These are phyloP conservation scores for Beaufortia kweichowensis DNA, from an alignment of 2,113 vertebrate genomes.

Conservation along the genomic window DNA sequence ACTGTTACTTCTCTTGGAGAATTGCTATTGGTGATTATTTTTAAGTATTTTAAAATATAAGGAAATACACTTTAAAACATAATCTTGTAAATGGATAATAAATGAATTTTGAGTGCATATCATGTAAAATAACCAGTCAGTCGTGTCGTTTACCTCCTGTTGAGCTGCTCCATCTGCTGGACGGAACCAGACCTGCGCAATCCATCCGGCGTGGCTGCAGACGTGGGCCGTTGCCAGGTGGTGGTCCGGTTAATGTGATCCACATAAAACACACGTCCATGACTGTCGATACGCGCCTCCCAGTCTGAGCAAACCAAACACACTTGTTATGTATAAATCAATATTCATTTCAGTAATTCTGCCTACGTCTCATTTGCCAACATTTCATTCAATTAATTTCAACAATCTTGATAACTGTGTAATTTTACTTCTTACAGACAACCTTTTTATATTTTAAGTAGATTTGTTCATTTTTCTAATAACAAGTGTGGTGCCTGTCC, in stretches of 20 bases:
- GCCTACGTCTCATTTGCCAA: too few species aligned
- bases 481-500: too few species aligned
- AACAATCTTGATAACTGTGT: too few species aligned
- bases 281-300: conserved; percentile 91
- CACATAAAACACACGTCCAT: conserved; percentile 87
- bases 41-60: too few species aligned
- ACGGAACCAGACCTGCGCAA: conserved; percentile 83
- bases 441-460: too few species aligned
- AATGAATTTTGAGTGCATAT: too few species aligned
- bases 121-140: neutral
- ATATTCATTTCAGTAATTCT: neutral
- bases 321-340: neutral
- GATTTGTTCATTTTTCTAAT: too few species aligned
- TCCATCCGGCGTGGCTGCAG: conserved; percentile 81
- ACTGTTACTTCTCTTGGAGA: too few species aligned
- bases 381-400: too few species aligned
- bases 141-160: conserved; percentile 74
- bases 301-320: conserved; percentile 72
- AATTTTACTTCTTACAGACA: too few species aligned
- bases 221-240: conserved; percentile 86
- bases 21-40: neutral
- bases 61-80: too few species aligned
- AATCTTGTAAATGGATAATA: too few species aligned
- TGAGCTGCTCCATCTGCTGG: conserved; percentile 92
- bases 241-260: conserved; percentile 89